Evolutionary conservation across 2,888 invertebrate species (phyloP).

Genomic region (Conistra vaccinii): DNA sequence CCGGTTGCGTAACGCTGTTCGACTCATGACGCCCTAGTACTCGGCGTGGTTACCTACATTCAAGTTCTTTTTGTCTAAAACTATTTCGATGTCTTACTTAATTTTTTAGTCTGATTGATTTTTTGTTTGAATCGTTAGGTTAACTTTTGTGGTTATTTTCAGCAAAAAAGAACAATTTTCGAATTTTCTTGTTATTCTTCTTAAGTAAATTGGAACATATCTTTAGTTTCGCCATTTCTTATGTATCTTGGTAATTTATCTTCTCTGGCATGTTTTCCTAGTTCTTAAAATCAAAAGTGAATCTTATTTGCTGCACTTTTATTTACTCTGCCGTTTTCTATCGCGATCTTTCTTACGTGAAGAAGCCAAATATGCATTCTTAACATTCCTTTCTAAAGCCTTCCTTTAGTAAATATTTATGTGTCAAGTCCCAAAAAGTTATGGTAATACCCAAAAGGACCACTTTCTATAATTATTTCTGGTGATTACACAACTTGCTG

Average conservation of each 20-base stretch:
- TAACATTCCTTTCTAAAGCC: constrained; percentile 2
- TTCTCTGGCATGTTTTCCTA: background rate
- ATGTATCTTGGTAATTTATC: background rate
- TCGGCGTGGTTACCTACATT: constrained; percentile 72
- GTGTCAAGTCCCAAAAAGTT: constrained; percentile 28
- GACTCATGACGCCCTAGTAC: constrained; percentile 84
- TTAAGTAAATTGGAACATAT: constrained; percentile 7
- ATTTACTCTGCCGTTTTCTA: background rate
- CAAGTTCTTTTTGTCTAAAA: constrained; percentile 66
- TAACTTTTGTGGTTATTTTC: constrained; percentile 26
- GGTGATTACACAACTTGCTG: constrained; percentile 60
- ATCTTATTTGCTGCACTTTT: constrained; percentile 8
- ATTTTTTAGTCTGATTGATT: constrained; percentile 33
- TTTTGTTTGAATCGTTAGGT: constrained; percentile 15
- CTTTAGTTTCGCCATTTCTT: constrained; percentile 7
- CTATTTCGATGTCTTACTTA: constrained; percentile 53
- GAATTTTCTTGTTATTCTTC: background rate
- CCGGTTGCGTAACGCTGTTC: constrained; percentile 83
- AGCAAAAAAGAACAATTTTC: background rate
- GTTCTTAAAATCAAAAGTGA: background rate
- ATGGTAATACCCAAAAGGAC: constrained; percentile 27
- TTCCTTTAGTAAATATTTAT: constrained; percentile 4
- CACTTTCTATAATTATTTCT: constrained; percentile 58
- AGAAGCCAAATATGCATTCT: constrained; percentile 12
- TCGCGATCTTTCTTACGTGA: background rate